phyloP scores from a whole-genome alignment of 1,140 invertebrate genomes.

The Bombus polaris region DNA sequence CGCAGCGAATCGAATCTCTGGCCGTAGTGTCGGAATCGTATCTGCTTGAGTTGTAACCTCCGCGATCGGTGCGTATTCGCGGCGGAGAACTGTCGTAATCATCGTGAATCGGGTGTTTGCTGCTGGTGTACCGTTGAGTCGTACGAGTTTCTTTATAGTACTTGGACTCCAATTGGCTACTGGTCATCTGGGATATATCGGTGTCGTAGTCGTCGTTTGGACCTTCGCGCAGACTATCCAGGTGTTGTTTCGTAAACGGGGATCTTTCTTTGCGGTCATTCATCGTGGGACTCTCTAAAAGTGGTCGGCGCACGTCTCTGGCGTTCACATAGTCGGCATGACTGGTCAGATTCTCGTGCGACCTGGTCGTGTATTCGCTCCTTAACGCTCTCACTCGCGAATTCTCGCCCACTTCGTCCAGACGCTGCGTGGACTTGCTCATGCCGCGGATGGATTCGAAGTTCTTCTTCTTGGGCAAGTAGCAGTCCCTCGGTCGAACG shows the following conservation, averaged over 20 bases:
- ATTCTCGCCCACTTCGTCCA: constrained; percentile 76
- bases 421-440: constrained; percentile 78
- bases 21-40: constrained; percentile 80
- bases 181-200: constrained; percentile 79
- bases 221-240: constrained; percentile 74
- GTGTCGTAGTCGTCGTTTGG: constrained; percentile 80
- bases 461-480: constrained; percentile 74
- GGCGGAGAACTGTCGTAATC: constrained; percentile 80
- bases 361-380: constrained; percentile 76
- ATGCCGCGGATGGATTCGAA: constrained; percentile 76
- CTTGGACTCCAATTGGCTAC: constrained; percentile 77
- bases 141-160: constrained; percentile 78
- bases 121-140: constrained; percentile 73
- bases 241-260: constrained; percentile 68
- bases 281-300: constrained; percentile 54
- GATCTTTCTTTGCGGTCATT: constrained; percentile 67
- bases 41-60: constrained; percentile 75
- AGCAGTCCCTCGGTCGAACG: constrained; percentile 37
- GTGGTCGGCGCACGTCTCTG: constrained; percentile 62
- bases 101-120: constrained; percentile 71
- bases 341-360: constrained; percentile 77
- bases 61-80: constrained; percentile 67
- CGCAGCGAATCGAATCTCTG: constrained; percentile 74
- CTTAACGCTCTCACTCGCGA: constrained; percentile 68
- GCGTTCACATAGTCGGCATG: constrained; percentile 71